These are phyloP conservation scores for Nansenia antarctica DNA, from an alignment of 2,113 vertebrate species.

Conservation along the genomic window DNA sequence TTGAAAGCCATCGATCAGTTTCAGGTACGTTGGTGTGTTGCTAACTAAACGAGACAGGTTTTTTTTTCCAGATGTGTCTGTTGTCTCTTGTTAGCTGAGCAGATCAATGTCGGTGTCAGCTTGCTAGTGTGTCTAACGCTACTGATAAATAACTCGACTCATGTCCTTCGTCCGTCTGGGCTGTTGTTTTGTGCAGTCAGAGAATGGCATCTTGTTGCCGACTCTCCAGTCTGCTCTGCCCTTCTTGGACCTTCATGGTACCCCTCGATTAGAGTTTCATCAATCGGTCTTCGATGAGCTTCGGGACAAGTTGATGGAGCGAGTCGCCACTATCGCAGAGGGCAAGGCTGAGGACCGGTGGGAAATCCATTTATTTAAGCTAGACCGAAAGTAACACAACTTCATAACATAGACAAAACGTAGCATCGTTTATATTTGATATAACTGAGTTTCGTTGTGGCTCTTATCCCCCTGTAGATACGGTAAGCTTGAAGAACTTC, in stretches of 20 bases:
- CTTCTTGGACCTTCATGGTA: constrained; percentile 95
- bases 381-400: background rate
- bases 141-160: too few relatives aligned
- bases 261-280: constrained; percentile 94
- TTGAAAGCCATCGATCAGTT: constrained; percentile 98
- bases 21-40: constrained; percentile 76
- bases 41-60: background rate
- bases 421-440: background rate
- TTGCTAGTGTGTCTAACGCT: too few relatives aligned
- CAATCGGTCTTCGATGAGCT: constrained; percentile 98
- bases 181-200: constrained; percentile 74
- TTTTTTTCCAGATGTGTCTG: background rate
- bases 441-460: background rate
- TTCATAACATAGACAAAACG: background rate
- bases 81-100: too few relatives aligned
- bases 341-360: constrained; percentile 92
- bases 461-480: constrained; percentile 72
- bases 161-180: background rate
- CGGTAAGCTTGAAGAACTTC: constrained; percentile 90
- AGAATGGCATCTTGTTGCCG: constrained; percentile 95
- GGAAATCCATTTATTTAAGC: background rate
- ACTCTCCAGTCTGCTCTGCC: constrained; percentile 95
- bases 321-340: constrained; percentile 90
- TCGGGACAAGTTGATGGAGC: constrained; percentile 93
- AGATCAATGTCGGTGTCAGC: too few relatives aligned